Percentiles rank a stretch among this genome's conserved stretches.
Conservation (phyloP, 2,113 vertebrate species). For the Prunella fulvescens region DNA sequence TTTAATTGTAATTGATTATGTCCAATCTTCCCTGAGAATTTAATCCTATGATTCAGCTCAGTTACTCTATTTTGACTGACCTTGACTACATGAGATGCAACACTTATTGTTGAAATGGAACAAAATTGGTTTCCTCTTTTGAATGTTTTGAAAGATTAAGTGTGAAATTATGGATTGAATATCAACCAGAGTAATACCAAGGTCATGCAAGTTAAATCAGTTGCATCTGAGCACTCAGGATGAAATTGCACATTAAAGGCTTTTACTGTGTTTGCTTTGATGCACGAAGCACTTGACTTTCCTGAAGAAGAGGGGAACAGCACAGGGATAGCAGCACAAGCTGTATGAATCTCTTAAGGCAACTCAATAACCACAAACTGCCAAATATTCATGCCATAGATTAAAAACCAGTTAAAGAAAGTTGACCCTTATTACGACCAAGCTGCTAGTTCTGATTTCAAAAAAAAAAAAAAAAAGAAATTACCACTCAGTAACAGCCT, state of each 20-base stretch:
- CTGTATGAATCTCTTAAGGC: not conserved
- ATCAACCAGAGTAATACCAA: constrained; percentile 14
- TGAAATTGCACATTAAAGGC: not conserved
- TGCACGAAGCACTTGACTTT: not conserved
- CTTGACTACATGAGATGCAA: constrained; percentile 6
- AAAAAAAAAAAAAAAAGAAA: not conserved
- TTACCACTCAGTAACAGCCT: not conserved
- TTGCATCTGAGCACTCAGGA: not conserved
- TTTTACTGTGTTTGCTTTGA: not conserved
- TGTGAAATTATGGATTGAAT: constrained; percentile 17
- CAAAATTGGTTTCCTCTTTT: constrained; percentile 29
- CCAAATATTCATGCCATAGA: not conserved
- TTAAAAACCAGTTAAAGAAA: not conserved
- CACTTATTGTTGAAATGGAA: constrained; percentile 20
- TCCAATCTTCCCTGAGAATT: constrained; percentile 27
- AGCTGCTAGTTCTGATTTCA: not conserved
- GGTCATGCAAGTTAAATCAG: not conserved
- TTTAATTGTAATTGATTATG: constrained; percentile 59
- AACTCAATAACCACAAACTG: not conserved
- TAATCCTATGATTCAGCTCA: constrained; percentile 7
- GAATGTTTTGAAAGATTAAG: constrained; percentile 50
- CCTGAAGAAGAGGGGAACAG: not conserved
- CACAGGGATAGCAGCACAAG: not conserved
- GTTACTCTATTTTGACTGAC: constrained; percentile 42
- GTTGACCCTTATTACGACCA: not conserved